A percentile compares a stretch with the other conserved stretches of the same genome.
phyloP scores from a whole-genome alignment of 2,888 invertebrate genomes.

The Drosophila merina region DNA sequence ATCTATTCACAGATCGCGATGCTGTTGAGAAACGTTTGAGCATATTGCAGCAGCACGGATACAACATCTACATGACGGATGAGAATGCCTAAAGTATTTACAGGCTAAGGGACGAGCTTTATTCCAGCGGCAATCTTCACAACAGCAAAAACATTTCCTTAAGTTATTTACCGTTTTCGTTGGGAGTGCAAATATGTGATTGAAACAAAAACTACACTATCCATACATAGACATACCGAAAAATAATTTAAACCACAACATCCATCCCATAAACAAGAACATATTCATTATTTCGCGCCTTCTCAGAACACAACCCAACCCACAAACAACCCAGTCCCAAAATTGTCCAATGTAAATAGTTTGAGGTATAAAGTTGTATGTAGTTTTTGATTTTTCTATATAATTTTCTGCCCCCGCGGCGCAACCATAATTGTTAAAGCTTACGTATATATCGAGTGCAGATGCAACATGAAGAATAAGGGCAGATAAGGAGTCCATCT shows the following conservation, averaged over 20 bases:
- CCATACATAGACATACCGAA: conserved; percentile 43
- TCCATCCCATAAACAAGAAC: conserved; percentile 9
- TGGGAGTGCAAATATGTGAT: conserved; percentile 77
- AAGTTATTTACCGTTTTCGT: conserved; percentile 66
- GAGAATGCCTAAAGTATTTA: conserved; percentile 77
- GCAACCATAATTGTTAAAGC: conserved; percentile 65
- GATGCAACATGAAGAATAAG: conserved; percentile 41
- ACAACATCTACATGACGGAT: conserved; percentile 88
- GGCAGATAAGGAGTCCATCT: conserved; percentile 63
- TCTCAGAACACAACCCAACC: conserved; percentile 10
- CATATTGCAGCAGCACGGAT: conserved; percentile 91
- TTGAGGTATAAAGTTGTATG: conserved; percentile 54
- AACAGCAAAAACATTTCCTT: conserved; percentile 64
- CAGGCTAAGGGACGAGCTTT: conserved; percentile 21
- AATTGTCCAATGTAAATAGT: conserved; percentile 72
- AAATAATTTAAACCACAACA: conserved; percentile 39
- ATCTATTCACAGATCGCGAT: conserved; percentile 91
- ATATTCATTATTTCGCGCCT: conserved; percentile 25
- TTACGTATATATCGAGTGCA: conserved; percentile 45
- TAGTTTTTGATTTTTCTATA: conserved; percentile 62
- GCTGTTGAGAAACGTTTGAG: conserved; percentile 97
- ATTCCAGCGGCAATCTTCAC: conserved; percentile 48
- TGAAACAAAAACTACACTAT: conserved; percentile 68
- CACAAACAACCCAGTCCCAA: conserved; percentile 10
- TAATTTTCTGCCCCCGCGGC: conserved; percentile 35